Conservation (phyloP, 1,140 invertebrate species). For the Euura lappo region DNA sequence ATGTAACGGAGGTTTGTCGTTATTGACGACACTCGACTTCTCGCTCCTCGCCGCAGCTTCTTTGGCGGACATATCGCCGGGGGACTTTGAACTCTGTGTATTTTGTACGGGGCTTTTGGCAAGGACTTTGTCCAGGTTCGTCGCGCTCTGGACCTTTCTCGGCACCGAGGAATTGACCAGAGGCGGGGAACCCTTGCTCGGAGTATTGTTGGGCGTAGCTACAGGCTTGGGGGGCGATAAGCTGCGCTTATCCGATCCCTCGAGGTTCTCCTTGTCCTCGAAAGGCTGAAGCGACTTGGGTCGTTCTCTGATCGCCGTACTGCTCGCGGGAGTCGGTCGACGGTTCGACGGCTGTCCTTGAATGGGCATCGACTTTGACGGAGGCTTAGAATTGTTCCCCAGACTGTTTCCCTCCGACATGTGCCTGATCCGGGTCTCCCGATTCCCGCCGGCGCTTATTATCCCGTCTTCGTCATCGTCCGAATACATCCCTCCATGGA, state of each 20-base stretch:
- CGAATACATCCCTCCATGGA: conserved; percentile 69
- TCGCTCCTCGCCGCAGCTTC: neutral
- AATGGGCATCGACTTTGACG: conserved; percentile 26
- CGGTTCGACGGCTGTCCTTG: conserved; percentile 34
- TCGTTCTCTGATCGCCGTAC: conserved; percentile 37
- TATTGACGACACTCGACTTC: conserved; percentile 12
- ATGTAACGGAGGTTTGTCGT: conserved; percentile 1
- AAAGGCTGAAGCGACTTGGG: conserved; percentile 38
- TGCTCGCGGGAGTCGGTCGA: conserved; percentile 21
- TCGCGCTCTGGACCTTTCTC: conserved; percentile 22
- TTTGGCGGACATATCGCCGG: conserved; percentile 16
- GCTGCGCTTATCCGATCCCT: conserved; percentile 35
- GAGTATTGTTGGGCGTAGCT: conserved; percentile 18
- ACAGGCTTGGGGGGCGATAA: conserved; percentile 34
- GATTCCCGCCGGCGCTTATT: conserved; percentile 28
- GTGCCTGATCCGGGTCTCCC: conserved; percentile 43
- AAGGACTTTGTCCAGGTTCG: conserved; percentile 9
- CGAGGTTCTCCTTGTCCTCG: conserved; percentile 34
- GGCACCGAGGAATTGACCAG: conserved; percentile 18
- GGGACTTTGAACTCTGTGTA: conserved; percentile 29
- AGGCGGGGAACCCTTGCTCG: conserved; percentile 25
- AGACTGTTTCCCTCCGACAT: conserved; percentile 49
- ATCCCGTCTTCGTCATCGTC: conserved; percentile 64
- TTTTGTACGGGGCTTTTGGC: conserved; percentile 19
- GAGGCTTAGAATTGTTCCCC: conserved; percentile 14